These are phyloP conservation scores for Hyla sarda DNA, from an alignment of 2,113 vertebrate genomes.

Conservation along the genomic window DNA sequence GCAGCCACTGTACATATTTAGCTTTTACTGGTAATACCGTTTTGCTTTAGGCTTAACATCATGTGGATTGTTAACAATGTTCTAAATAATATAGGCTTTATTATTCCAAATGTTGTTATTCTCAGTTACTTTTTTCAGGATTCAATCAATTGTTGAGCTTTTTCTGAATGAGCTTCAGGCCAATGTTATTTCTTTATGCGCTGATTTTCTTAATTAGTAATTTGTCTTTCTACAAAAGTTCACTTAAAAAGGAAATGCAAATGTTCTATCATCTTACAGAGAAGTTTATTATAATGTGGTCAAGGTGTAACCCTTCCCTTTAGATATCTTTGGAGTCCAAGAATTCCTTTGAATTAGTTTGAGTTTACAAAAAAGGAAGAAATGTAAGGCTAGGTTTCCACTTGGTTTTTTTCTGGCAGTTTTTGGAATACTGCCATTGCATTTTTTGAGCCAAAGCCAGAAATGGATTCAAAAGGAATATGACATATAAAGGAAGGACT, in stretches of 20 bases:
- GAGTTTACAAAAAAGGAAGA: background rate
- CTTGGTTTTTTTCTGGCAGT: too few relatives aligned
- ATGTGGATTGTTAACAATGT: background rate
- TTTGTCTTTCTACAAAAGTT: background rate
- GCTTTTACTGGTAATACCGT: background rate
- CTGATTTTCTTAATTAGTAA: slow-evolving; percentile 8
- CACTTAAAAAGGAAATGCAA: background rate
- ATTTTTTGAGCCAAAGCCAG: too few relatives aligned
- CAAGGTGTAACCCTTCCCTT: background rate
- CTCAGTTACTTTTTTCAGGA: background rate
- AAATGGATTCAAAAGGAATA: too few relatives aligned
- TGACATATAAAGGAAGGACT: too few relatives aligned
- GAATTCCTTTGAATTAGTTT: background rate
- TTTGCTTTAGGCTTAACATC: background rate
- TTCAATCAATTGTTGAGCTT: slow-evolving; percentile 12
- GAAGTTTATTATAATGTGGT: background rate
- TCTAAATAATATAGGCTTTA: background rate
- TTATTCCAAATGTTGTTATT: background rate
- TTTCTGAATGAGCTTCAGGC: background rate
- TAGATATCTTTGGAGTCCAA: background rate
- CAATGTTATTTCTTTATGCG: slow-evolving; percentile 16
- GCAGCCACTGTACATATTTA: background rate
- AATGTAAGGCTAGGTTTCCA: too few relatives aligned
- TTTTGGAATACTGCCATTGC: too few relatives aligned
- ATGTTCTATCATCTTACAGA: background rate